Conservation (phyloP, 2,797 vertebrate species). For the Coccyzus lansbergi region DNA sequence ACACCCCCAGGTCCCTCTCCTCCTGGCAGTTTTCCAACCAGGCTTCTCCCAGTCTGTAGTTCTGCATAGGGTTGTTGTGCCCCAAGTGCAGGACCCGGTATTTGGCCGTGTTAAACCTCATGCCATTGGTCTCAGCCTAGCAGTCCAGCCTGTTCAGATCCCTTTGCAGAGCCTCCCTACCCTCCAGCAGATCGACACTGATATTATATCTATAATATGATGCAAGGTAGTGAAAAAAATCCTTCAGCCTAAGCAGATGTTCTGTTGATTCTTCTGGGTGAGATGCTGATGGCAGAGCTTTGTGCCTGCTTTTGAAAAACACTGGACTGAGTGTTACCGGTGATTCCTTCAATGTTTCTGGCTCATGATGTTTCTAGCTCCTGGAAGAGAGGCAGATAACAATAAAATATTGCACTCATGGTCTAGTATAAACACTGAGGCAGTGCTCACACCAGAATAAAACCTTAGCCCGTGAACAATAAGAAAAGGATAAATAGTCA, state of each 20-base stretch:
- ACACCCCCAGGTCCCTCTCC: too few species aligned
- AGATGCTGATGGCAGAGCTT: neutral
- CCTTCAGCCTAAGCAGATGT: neutral
- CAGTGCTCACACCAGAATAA: neutral
- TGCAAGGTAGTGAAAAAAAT: neutral
- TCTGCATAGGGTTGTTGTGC: too few species aligned
- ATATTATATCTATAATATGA: neutral
- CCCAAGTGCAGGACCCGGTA: too few species aligned
- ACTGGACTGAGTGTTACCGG: neutral
- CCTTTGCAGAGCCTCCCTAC: too few species aligned
- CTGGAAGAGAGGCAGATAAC: neutral
- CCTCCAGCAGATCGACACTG: neutral
- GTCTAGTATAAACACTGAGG: neutral
- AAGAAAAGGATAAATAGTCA: slow-evolving; percentile 1
- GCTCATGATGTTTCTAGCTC: neutral
- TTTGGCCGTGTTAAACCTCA: too few species aligned
- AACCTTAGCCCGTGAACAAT: neutral
- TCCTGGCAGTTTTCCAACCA: too few species aligned
- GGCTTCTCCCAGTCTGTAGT: too few species aligned
- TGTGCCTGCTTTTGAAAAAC: neutral
- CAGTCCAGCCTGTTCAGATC: too few species aligned
- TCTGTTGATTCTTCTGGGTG: neutral
- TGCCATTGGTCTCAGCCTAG: too few species aligned
- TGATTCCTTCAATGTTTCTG: neutral
- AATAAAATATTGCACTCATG: neutral